These are phyloP conservation scores for Trachelus iudaicus DNA, from an alignment of 2,888 invertebrate species.

Conservation along the genomic window DNA sequence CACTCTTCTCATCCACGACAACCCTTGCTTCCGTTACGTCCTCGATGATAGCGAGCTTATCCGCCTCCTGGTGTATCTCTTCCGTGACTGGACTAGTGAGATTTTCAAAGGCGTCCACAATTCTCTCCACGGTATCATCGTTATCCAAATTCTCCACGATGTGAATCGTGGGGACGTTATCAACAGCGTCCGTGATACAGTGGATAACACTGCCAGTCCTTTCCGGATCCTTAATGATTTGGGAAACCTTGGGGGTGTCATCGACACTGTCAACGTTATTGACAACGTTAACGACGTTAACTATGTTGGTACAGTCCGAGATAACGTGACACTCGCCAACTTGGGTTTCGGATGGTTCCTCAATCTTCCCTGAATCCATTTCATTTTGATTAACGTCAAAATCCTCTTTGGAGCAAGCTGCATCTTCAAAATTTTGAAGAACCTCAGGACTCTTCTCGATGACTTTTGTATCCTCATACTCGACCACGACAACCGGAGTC, in stretches of 20 bases:
- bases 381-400: constrained; percentile 17
- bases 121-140: constrained; percentile 35
- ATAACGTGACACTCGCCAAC: background rate
- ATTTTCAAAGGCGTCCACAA: constrained; percentile 30
- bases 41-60: constrained; percentile 11
- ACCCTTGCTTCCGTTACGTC: constrained; percentile 4
- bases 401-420: constrained; percentile 7
- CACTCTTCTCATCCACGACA: background rate
- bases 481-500: constrained; percentile 44
- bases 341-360: background rate
- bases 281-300: background rate
- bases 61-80: constrained; percentile 30
- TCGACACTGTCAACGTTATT: constrained; percentile 13
- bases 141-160: constrained; percentile 58
- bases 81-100: constrained; percentile 28
- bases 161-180: constrained; percentile 59
- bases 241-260: background rate
- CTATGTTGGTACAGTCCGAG: background rate
- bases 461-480: constrained; percentile 44
- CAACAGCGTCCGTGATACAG: constrained; percentile 47
- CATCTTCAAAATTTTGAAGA: constrained; percentile 10
- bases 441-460: constrained; percentile 28
- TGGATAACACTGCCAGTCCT: constrained; percentile 36
- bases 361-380: background rate
- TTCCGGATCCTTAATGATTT: constrained; percentile 17